Percentiles rank a stretch among this genome's conserved stretches.
Conservation (phyloP, 2,797 vertebrate species). For the Pangasius djambal region DNA sequence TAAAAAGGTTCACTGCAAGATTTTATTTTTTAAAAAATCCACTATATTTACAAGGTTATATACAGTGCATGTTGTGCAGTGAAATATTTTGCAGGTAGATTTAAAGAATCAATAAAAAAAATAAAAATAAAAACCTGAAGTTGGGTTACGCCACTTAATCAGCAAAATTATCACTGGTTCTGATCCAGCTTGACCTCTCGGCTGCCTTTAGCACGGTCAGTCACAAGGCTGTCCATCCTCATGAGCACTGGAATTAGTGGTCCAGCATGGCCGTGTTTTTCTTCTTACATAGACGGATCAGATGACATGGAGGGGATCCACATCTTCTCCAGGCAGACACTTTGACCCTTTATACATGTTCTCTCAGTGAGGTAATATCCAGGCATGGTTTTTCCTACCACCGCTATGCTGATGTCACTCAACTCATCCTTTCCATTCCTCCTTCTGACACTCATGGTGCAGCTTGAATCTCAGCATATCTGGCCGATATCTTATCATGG, state of each 20-base stretch:
- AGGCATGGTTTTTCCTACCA: neutral
- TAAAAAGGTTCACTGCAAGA: neutral
- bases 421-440: neutral
- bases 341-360: neutral
- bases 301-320: neutral
- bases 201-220: neutral
- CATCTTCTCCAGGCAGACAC: neutral
- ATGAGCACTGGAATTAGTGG: neutral
- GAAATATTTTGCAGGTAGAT: no score
- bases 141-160: neutral
- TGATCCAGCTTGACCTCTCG: neutral
- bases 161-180: neutral
- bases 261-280: neutral
- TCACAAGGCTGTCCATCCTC: neutral
- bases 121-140: neutral
- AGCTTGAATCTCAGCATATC: neutral
- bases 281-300: neutral
- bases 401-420: neutral
- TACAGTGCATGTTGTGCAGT: no score
- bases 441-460: neutral
- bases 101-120: no score
- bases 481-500: neutral
- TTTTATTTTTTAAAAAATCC: neutral
- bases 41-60: neutral
- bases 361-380: neutral